A percentile compares a stretch with the other conserved stretches of the same genome.
Conservation (phyloP, 2,888 invertebrate species). For the Priocnemis perturbator region DNA sequence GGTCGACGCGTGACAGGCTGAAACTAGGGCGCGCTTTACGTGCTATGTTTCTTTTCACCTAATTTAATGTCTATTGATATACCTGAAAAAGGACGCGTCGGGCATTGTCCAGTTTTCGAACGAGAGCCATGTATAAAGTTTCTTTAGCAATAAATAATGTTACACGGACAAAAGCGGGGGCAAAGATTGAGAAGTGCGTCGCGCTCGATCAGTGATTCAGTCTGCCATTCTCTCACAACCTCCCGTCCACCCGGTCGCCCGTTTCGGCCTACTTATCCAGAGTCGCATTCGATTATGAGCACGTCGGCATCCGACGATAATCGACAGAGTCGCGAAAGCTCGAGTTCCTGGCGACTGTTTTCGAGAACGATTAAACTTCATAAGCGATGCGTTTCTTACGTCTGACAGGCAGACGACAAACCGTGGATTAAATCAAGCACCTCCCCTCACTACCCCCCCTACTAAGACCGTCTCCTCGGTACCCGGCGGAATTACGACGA, state of each 20-base stretch:
- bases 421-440: slow-evolving; percentile 48
- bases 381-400: slow-evolving; percentile 34
- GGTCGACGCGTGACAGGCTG: too few relatives aligned
- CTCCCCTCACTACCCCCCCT: slow-evolving; percentile 2
- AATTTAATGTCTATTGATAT: too few relatives aligned
- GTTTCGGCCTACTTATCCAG: too few relatives aligned
- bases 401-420: slow-evolving; percentile 36
- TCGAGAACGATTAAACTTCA: slow-evolving; percentile 40
- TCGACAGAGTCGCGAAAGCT: too few relatives aligned
- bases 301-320: too few relatives aligned
- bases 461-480: neutral
- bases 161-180: too few relatives aligned
- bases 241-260: neutral
- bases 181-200: neutral
- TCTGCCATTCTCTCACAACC: neutral
- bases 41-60: too few relatives aligned
- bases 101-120: too few relatives aligned
- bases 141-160: neutral
- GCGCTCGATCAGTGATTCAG: neutral
- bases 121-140: neutral
- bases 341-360: slow-evolving; percentile 15
- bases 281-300: too few relatives aligned
- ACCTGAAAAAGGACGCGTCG: too few relatives aligned
- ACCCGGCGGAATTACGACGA: neutral
- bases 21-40: too few relatives aligned